phyloP scores from a whole-genome alignment of 2,797 vertebrate genomes.

The Delichon dasypus region DNA sequence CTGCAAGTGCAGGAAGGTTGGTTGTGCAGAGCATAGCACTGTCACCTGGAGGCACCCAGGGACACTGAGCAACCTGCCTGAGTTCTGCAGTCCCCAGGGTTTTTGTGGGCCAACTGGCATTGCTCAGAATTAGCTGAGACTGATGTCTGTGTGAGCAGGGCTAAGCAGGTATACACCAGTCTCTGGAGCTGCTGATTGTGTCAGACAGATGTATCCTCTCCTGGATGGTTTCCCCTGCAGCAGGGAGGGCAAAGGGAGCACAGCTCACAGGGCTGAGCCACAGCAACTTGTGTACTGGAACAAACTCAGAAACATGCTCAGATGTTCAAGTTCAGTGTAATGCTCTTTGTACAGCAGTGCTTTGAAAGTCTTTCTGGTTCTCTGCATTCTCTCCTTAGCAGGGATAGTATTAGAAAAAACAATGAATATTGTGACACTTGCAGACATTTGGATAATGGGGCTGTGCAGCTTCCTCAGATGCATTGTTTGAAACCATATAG shows the following conservation, averaged over 20 bases:
- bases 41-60: background rate
- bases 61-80: background rate
- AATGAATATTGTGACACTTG: background rate
- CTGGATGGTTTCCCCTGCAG: rapidly evolving
- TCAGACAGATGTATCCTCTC: background rate
- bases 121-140: background rate
- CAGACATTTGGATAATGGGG: background rate
- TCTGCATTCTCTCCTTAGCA: background rate
- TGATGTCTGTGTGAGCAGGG: background rate
- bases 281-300: background rate
- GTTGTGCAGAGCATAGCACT: background rate
- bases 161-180: background rate
- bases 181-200: background rate
- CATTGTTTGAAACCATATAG: background rate
- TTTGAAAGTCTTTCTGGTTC: background rate
- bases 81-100: background rate
- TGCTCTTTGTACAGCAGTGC: background rate
- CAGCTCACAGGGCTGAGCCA: background rate
- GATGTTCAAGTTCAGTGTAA: background rate
- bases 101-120: background rate
- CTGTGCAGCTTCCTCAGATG: background rate
- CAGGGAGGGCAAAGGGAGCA: background rate
- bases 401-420: background rate
- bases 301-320: background rate
- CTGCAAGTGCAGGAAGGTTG: background rate